Percentiles rank a stretch among this genome's conserved stretches.
phyloP scores from a whole-genome alignment of 2,888 invertebrate species.

The Eristalis tenax region DNA sequence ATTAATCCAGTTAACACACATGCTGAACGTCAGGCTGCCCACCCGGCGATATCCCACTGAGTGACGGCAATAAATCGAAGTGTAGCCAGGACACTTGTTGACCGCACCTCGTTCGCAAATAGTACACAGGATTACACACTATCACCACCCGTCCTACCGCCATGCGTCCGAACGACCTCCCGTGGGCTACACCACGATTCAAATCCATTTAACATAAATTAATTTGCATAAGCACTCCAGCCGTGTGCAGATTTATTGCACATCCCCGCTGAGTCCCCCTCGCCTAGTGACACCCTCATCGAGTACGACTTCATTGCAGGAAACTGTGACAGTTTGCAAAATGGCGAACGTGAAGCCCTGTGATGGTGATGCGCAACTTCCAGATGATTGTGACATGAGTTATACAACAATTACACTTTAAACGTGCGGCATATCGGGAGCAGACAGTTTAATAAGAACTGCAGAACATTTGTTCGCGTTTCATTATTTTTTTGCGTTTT shows the following conservation, averaged over 20 bases:
- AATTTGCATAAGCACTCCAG: slow-evolving; percentile 59
- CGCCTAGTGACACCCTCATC: not conserved
- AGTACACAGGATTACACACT: not conserved
- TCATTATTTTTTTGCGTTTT: not conserved
- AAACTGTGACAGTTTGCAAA: slow-evolving; percentile 4
- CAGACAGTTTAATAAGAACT: slow-evolving; percentile 24
- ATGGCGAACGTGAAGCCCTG: not conserved
- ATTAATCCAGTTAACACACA: not conserved
- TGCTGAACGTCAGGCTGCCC: not conserved
- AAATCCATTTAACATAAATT: slow-evolving; percentile 61
- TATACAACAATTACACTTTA: slow-evolving; percentile 33
- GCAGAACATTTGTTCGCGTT: slow-evolving; percentile 34
- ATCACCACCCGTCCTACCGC: slow-evolving; percentile 1
- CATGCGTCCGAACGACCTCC: not conserved
- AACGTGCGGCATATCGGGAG: slow-evolving; percentile 24
- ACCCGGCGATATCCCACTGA: not conserved
- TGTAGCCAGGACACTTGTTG: slow-evolving; percentile 14
- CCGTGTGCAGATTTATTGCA: slow-evolving; percentile 46
- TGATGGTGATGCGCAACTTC: not conserved
- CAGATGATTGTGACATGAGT: slow-evolving; percentile 21
- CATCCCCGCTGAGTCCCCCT: not conserved
- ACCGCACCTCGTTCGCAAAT: not conserved
- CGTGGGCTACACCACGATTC: slow-evolving; percentile 17
- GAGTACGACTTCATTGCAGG: slow-evolving; percentile 12
- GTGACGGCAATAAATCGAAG: slow-evolving; percentile 18